phyloP scores from a whole-genome alignment of 2,113 vertebrate species.

The Pogonocichla stellata region DNA sequence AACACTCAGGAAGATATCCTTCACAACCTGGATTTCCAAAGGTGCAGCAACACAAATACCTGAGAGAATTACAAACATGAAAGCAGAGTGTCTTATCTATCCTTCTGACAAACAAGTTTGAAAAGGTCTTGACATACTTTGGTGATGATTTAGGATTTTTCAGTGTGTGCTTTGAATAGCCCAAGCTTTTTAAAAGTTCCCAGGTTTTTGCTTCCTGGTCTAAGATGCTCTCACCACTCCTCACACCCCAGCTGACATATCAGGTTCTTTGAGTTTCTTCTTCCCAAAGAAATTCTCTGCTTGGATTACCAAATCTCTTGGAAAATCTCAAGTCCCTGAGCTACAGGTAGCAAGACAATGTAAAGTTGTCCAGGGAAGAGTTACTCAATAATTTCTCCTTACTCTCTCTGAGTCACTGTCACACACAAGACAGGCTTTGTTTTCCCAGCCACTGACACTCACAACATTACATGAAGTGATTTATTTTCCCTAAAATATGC shows the following conservation, averaged over 20 bases:
- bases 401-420: background rate
- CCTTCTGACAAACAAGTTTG: background rate
- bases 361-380: background rate
- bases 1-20: conserved; percentile 82
- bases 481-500: background rate
- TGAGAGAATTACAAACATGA: conserved; percentile 45
- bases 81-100: background rate
- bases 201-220: background rate
- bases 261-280: background rate
- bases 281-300: background rate
- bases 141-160: background rate
- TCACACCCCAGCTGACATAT: background rate
- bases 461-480: background rate
- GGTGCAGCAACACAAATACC: conserved; percentile 87
- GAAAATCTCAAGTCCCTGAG: background rate
- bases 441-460: background rate
- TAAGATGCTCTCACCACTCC: background rate
- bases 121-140: background rate
- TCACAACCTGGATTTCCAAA: conserved; percentile 73
- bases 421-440: background rate
- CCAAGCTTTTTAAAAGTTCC: background rate
- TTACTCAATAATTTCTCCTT: background rate
- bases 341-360: background rate
- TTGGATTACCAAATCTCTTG: background rate
- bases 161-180: background rate